Percentiles rank a stretch among this genome's conserved stretches.
Conservation (phyloP, 2,113 vertebrate genomes). For the Bungarus multicinctus region DNA sequence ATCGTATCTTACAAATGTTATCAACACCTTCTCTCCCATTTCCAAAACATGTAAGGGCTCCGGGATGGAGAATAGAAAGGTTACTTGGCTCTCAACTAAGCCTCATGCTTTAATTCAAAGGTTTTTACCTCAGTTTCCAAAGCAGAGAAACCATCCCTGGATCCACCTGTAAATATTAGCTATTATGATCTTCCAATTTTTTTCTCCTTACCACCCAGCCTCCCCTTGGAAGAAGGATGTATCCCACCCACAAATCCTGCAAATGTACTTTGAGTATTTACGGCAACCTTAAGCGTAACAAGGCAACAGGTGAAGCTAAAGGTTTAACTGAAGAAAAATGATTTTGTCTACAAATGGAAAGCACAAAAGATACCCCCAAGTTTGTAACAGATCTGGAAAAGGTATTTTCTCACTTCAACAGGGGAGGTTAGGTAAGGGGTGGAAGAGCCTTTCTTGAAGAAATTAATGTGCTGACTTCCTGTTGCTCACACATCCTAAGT, state of each 20-base stretch:
- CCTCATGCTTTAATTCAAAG: background rate
- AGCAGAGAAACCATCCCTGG: background rate
- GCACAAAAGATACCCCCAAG: background rate
- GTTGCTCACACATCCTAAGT: background rate
- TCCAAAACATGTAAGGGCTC: background rate
- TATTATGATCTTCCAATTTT: background rate
- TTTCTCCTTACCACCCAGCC: background rate
- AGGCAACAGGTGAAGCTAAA: background rate
- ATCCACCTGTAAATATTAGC: background rate
- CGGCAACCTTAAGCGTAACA: background rate
- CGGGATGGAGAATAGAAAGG: background rate
- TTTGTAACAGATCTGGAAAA: background rate
- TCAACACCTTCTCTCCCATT: background rate
- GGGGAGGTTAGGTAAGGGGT: background rate
- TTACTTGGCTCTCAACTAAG: background rate
- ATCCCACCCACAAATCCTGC: background rate
- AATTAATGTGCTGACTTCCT: background rate
- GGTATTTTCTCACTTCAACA: background rate
- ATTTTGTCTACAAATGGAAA: background rate
- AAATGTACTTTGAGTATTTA: background rate
- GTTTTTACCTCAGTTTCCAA: background rate
- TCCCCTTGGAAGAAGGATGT: background rate
- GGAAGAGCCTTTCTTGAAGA: background rate
- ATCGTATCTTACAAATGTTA: background rate
- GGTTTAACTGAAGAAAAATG: background rate